Base-by-base conservation (phyloP, 30 jellyfish, hydroid and myxozoan genomes). In the Morbakka virulenta region DNA sequence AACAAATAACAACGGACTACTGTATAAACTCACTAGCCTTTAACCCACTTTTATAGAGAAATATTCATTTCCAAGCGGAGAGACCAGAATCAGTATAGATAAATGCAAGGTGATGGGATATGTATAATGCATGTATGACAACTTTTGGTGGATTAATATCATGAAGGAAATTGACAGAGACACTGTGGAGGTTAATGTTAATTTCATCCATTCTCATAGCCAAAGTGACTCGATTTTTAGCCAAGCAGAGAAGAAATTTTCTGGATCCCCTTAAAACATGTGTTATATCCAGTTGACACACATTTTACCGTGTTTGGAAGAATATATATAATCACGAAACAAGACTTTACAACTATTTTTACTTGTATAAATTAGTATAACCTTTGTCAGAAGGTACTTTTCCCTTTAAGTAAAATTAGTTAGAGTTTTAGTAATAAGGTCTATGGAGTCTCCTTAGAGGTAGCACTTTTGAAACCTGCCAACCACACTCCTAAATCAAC, bases 151-250 rank as follows among this genome's bases (percentile, higher is more conserved):
- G 84, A 34, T 77, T 3, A 71, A 72, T 3, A 4, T 77, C 36
- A 41, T 77, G 23, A 51, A 53, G 64, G 81, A 77, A 27, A 62
- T 77, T 21, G 81, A 77, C 81, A 52, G 28, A n/a, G 49, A 81
- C 27, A 35, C 51, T 30, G 28, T 33, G 0, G 89, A 81, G 32
- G 83, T 34, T 22, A 81, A 20, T 13, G 88, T 81, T n/a, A 41
- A 81, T 27, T 81, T 81, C 69, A 32, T 71, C 27, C 93, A 69
- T 67, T 87, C 88, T 23, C 80, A 69, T 50, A 80, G 89, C 17
- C 93, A 80, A 69, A 32, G 35, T 31, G 35, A 27, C 28, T 31
- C 29, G 13, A 69, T n/a, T n/a, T n/a, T n/a, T n/a, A n/a, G n/a
- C n/a, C n/a, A n/a, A n/a, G n/a, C n/a, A n/a, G n/a, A n/a, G n/a